These are phyloP conservation scores for Synergus gifuensis DNA, from an alignment of 2,888 invertebrate species.

Conservation along the genomic window DNA sequence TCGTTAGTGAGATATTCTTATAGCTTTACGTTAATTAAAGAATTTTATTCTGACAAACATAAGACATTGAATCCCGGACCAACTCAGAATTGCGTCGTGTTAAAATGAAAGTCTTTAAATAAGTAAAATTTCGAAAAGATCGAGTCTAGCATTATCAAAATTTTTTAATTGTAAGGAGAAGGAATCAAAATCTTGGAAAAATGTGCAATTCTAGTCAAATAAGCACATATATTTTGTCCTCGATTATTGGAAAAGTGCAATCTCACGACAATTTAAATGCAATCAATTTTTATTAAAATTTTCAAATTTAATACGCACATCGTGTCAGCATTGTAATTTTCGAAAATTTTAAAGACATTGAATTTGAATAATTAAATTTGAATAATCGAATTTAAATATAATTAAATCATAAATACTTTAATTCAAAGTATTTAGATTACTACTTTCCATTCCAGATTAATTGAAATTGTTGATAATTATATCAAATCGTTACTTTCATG, in stretches of 20 bases:
- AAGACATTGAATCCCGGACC: not conserved
- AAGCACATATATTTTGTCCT: conserved; percentile 5
- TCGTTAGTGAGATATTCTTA: conserved; percentile 34
- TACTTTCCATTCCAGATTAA: conserved; percentile 31
- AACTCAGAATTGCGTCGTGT: not conserved
- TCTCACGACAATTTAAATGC: conserved; percentile 2
- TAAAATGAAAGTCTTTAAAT: not conserved
- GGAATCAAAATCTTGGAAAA: conserved; percentile 30
- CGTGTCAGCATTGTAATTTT: not conserved
- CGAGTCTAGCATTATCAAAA: not conserved
- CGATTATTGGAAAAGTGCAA: conserved; percentile 17
- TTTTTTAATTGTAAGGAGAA: conserved; percentile 1
- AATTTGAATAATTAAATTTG: not conserved
- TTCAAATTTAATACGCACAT: conserved; percentile 5
- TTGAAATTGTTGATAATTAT: conserved; percentile 18
- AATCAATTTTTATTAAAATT: conserved; percentile 16
- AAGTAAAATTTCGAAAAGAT: not conserved
- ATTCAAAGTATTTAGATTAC: conserved; percentile 6
- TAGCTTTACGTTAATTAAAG: not conserved
- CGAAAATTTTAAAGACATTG: not conserved
- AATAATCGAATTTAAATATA: too few relatives aligned
- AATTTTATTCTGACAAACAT: not conserved
- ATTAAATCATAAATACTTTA: not conserved
- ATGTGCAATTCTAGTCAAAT: conserved; percentile 38
- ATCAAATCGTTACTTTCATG: not conserved